Conservation (phyloP, 1,140 invertebrate species). For the Heliconius himera region DNA sequence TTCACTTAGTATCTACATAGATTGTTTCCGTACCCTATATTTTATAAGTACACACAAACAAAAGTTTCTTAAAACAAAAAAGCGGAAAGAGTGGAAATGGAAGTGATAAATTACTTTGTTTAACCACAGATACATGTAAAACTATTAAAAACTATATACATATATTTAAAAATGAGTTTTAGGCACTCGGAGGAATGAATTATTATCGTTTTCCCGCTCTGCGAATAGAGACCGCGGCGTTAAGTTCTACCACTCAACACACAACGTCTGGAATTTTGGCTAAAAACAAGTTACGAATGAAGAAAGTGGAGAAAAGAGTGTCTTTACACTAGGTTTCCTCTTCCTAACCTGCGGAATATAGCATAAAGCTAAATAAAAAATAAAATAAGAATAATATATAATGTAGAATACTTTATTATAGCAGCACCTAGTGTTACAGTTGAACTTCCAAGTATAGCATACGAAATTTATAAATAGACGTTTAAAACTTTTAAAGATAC, state of each 20-base stretch:
- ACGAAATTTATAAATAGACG: slow-evolving; percentile 4
- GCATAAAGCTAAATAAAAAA: background rate
- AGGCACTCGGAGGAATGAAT: too few relatives aligned
- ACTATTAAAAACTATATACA: background rate
- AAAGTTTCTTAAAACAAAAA: background rate
- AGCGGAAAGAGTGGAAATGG: background rate
- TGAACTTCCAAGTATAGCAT: background rate
- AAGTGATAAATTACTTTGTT: background rate
- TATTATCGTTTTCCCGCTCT: too few relatives aligned
- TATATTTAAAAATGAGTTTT: background rate
- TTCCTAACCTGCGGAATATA: too few relatives aligned
- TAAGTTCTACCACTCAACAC: too few relatives aligned
- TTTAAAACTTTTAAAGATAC: slow-evolving; percentile 9
- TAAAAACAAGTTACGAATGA: too few relatives aligned
- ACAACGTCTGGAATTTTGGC: too few relatives aligned
- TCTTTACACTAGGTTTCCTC: too few relatives aligned
- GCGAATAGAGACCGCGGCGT: too few relatives aligned
- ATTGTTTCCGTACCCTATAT: background rate
- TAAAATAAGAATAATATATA: background rate
- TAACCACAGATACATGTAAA: background rate
- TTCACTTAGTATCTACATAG: background rate
- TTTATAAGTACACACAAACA: background rate
- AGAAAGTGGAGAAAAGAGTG: too few relatives aligned
- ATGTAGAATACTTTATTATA: background rate
- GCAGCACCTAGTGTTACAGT: background rate